Evolutionary conservation across 2,113 vertebrate species (phyloP).

Genomic region (Poecilia latipinna): DNA sequence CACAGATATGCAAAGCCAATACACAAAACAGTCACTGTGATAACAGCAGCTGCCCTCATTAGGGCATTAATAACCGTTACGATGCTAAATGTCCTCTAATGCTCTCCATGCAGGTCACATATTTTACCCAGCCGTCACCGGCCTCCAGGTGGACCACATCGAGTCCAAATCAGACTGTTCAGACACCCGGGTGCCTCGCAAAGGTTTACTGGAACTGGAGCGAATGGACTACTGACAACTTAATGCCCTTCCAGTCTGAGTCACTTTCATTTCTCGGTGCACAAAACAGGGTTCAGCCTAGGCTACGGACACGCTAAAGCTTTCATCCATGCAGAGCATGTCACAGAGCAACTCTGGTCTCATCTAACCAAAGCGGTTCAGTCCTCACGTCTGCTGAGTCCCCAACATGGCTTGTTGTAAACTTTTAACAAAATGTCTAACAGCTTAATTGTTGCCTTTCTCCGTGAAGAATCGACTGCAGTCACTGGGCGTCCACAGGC

Average conservation of each 20-base stretch:
- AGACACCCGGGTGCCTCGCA: no score
- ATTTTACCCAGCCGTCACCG: background rate
- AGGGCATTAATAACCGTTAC: background rate
- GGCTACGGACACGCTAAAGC: no score
- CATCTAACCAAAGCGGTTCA: no score
- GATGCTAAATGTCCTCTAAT: no score
- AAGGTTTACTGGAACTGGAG: background rate
- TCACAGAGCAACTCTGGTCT: background rate
- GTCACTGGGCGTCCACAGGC: no score
- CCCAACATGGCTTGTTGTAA: no score
- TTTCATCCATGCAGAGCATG: no score
- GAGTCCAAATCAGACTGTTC: background rate
- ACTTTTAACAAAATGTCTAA: no score
- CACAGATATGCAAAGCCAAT: constrained; percentile 45
- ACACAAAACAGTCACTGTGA: constrained; percentile 5
- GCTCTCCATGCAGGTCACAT: no score
- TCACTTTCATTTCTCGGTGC: background rate
- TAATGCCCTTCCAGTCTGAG: background rate
- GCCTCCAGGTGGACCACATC: background rate
- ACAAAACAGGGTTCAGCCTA: background rate
- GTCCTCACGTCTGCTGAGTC: no score
- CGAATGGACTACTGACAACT: background rate
- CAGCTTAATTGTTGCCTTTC: no score
- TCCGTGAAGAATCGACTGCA: no score
- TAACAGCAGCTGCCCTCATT: background rate